Conservation (phyloP, 2,113 vertebrate species). For the Globicephala melas region DNA sequence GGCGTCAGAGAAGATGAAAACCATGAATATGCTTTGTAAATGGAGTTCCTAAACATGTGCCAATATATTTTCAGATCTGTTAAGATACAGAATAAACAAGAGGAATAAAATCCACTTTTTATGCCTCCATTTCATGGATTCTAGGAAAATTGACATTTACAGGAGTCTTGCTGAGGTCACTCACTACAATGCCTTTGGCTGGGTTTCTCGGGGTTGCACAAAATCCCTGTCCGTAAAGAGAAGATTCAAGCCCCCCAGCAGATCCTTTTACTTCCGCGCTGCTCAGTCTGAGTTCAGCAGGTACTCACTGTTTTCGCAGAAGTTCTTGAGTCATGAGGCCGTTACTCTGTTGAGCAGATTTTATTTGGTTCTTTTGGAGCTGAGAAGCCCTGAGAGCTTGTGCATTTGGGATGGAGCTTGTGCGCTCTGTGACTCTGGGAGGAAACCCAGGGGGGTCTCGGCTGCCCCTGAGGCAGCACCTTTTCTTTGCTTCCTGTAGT, state of each 20-base stretch:
- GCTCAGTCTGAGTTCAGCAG: neutral
- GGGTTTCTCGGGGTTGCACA: neutral
- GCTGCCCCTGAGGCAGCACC: rapidly evolving
- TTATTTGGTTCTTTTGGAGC: neutral
- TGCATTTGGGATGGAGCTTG: neutral
- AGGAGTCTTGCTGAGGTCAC: neutral
- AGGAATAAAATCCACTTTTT: neutral
- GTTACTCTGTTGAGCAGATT: neutral
- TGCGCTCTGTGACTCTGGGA: neutral
- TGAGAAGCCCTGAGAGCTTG: neutral
- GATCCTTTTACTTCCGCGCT: neutral
- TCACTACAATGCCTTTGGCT: neutral
- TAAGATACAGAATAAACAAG: neutral
- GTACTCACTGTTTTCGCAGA: neutral
- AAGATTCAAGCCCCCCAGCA: neutral
- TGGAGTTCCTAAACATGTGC: neutral
- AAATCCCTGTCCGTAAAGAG: neutral
- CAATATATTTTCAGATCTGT: neutral
- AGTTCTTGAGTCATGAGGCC: neutral
- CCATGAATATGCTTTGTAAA: neutral
- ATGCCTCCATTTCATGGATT: neutral
- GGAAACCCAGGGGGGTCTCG: too few species aligned
- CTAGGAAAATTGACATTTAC: neutral
- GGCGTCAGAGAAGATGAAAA: neutral
- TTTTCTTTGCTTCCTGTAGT: neutral